Evolutionary conservation across 2,888 invertebrate genomes (phyloP).

Genomic region (Malachius bipustulatus): DNA sequence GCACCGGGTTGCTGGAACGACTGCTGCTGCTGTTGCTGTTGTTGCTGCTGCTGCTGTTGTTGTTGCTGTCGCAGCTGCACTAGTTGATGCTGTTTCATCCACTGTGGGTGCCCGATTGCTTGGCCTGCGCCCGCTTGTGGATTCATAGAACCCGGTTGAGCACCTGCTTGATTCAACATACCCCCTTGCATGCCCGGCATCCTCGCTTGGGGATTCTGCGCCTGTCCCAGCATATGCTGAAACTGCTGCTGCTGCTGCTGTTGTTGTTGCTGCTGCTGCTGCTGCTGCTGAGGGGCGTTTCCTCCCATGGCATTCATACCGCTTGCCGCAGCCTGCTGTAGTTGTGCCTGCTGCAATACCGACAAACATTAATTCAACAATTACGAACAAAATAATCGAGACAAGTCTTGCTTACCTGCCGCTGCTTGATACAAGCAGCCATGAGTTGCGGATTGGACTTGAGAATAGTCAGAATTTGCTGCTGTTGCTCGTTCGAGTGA

Average conservation of each 20-base stretch:
- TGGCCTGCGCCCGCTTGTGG: constrained; percentile 25
- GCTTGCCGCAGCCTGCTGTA: too few relatives aligned
- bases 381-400: too few relatives aligned
- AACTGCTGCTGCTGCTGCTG: constrained; percentile 40
- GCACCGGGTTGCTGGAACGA: constrained; percentile 50
- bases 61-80: constrained; percentile 40
- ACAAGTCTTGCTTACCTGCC: constrained; percentile 51
- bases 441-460: constrained; percentile 90
- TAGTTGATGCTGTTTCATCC: constrained; percentile 38
- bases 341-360: constrained; percentile 26
- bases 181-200: constrained; percentile 43
- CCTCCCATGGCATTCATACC: too few relatives aligned
- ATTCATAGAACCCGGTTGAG: constrained; percentile 20
- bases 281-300: constrained; percentile 11
- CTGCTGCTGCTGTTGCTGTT: constrained; percentile 41
- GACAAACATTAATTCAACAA: too few relatives aligned
- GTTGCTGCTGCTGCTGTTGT: constrained; percentile 46
- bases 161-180: constrained; percentile 29
- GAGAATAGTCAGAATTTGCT: constrained; percentile 76
- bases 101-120: constrained; percentile 42
- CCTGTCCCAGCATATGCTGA: constrained; percentile 38
- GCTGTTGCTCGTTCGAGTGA: constrained; percentile 83
- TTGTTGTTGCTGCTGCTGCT: constrained; percentile 29
- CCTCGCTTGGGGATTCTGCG: constrained; percentile 33
- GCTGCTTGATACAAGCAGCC: constrained; percentile 88